Percentiles rank a stretch among this genome's conserved stretches.
These are phyloP conservation scores for Pterostichus niger DNA, from an alignment of 2,888 invertebrate species.

Conservation along the genomic window DNA sequence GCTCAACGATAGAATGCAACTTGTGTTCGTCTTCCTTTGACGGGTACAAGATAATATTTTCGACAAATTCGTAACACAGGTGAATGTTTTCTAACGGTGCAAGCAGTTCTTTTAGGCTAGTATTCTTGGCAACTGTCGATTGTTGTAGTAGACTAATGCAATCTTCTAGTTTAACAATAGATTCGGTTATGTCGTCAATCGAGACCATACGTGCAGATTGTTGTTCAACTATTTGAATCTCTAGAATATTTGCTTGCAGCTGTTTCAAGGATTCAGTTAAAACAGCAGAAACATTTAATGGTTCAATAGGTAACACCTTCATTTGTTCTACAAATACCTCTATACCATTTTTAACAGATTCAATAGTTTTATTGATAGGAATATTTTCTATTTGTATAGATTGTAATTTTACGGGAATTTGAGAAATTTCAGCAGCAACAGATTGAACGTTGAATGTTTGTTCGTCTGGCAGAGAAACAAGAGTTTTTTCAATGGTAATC, in stretches of 20 bases:
- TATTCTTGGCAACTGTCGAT: not conserved
- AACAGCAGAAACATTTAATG: not conserved
- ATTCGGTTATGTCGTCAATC: constrained; percentile 21
- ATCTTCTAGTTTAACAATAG: constrained; percentile 28
- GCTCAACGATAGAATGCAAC: constrained; percentile 51
- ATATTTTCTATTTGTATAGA: constrained; percentile 19
- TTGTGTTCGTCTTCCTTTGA: constrained; percentile 55
- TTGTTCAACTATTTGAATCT: constrained; percentile 7
- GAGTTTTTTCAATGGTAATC: constrained; percentile 22
- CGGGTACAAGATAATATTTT: constrained; percentile 38
- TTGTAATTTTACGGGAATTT: constrained; percentile 20
- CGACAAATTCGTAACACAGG: constrained; percentile 32
- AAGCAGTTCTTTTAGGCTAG: constrained; percentile 43
- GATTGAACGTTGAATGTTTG: not conserved
- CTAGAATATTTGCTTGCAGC: constrained; percentile 14
- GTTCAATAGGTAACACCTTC: not conserved
- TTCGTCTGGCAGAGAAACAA: constrained; percentile 1
- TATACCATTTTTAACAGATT: constrained; percentile 7
- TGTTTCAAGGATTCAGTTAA: constrained; percentile 30
- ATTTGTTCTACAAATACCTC: constrained; percentile 35
- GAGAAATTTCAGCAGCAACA: not conserved
- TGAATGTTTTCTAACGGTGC: constrained; percentile 52
- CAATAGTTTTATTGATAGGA: not conserved
- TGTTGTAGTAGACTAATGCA: constrained; percentile 31
- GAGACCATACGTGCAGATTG: not conserved